These are phyloP conservation scores for Catharus bicknelli DNA, from an alignment of 2,113 vertebrate species.

Conservation along the genomic window DNA sequence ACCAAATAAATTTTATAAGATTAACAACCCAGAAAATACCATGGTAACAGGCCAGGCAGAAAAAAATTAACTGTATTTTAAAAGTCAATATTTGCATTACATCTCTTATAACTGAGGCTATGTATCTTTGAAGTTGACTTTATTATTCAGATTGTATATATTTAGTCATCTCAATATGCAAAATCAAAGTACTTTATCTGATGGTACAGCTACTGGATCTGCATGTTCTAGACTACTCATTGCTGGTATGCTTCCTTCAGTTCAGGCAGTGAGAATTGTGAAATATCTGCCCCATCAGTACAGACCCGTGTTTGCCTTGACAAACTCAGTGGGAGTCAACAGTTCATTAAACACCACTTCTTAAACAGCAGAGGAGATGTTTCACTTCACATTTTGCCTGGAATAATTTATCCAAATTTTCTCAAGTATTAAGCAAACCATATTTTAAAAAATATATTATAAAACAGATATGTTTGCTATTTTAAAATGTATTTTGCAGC, in stretches of 20 bases:
- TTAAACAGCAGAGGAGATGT: neutral
- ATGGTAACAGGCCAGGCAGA: neutral
- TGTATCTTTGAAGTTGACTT: conserved; percentile 16
- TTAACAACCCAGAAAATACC: neutral
- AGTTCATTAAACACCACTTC: conserved; percentile 62
- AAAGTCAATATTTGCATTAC: neutral
- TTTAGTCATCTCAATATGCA: conserved; percentile 18
- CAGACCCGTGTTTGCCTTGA: conserved; percentile 51
- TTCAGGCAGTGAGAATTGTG: neutral
- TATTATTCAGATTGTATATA: conserved; percentile 3
- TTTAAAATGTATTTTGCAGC: neutral
- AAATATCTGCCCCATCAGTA: conserved; percentile 43
- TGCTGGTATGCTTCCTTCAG: conserved; percentile 37
- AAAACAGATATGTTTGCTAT: neutral
- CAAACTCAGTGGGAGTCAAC: conserved; percentile 58
- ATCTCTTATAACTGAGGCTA: neutral
- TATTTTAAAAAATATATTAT: neutral
- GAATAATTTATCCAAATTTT: conserved; percentile 28
- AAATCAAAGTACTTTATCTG: conserved; percentile 22
- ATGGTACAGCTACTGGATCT: conserved; percentile 7
- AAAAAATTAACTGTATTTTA: neutral
- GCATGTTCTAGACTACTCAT: neutral
- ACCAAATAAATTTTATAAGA: neutral
- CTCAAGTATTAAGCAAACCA: neutral
- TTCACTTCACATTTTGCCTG: conserved; percentile 23